These are phyloP conservation scores for Vannuccia rotundouncinata DNA, from an alignment of 2,888 invertebrate species.

Conservation along the genomic window DNA sequence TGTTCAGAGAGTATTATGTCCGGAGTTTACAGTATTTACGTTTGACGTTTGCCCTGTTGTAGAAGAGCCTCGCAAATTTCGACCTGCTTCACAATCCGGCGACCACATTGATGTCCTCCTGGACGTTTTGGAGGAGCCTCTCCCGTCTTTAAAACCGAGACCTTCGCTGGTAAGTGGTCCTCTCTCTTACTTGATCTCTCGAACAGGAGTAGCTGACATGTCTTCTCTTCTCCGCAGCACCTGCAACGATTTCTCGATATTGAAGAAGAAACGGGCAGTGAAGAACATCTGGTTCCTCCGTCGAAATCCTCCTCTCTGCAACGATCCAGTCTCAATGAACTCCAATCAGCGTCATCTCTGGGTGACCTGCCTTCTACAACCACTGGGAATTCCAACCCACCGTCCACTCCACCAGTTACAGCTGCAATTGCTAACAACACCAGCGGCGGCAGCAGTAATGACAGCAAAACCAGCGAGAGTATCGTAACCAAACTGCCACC, in stretches of 20 bases:
- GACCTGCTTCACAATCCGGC: constrained; percentile 20
- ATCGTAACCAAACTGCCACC: too few species aligned
- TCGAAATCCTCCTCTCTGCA: not conserved
- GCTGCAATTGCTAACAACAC: not conserved
- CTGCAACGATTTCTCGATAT: not conserved
- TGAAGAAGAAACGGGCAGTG: constrained; percentile 8
- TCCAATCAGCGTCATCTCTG: not conserved
- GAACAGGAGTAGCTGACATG: not conserved
- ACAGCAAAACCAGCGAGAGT: too few species aligned
- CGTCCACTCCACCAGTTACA: not conserved
- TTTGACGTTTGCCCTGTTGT: not conserved
- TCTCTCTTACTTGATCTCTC: not conserved
- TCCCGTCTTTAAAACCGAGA: constrained; percentile 19
- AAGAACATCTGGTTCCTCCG: not conserved
- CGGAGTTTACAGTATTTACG: too few species aligned
- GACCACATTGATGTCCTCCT: constrained; percentile 38
- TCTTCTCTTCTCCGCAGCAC: not conserved
- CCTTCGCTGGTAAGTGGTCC: not conserved
- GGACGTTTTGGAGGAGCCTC: constrained; percentile 33
- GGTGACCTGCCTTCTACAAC: not conserved
- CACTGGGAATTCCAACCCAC: not conserved
- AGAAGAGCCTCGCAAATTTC: not conserved
- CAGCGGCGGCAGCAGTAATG: too few species aligned
- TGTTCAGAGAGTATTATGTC: too few species aligned
- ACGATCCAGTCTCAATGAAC: not conserved